Evolutionary conservation across 1,140 invertebrate species (phyloP).

Genomic region (Tribolium castaneum): DNA sequence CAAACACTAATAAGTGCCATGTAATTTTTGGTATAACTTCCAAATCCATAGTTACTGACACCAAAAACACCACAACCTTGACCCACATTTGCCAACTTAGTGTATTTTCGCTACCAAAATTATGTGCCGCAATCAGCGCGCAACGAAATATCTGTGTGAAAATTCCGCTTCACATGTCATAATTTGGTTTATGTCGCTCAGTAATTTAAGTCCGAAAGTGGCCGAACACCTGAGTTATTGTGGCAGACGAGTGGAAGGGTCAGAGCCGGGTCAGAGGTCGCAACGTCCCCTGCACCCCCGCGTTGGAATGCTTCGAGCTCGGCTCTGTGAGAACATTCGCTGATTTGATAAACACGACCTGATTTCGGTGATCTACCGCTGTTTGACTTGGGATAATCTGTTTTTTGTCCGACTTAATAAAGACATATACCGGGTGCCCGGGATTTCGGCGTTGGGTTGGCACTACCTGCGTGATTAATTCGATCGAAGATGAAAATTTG

Average conservation of each 20-base stretch:
- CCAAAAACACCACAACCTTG: too few species aligned
- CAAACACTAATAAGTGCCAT: too few species aligned
- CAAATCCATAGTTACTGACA: too few species aligned
- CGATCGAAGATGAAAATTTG: conserved; percentile 10
- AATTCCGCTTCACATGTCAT: not conserved
- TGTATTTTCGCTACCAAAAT: too few species aligned
- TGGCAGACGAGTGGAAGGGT: conserved; percentile 23
- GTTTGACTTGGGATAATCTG: conserved; percentile 53
- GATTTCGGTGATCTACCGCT: conserved; percentile 47
- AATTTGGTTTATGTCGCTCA: not conserved
- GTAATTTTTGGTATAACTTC: too few species aligned
- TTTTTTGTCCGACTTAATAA: conserved; percentile 53
- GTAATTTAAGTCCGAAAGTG: not conserved
- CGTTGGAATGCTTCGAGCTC: conserved; percentile 1
- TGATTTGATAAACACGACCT: conserved; percentile 10
- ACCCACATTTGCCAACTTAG: too few species aligned
- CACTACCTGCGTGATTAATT: conserved; percentile 13
- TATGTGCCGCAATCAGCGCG: too few species aligned
- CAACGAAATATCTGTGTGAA: too few species aligned
- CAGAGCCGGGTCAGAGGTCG: conserved; percentile 32
- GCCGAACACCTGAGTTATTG: conserved; percentile 15
- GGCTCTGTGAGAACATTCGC: conserved; percentile 37
- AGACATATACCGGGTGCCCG: conserved; percentile 45
- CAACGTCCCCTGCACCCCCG: conserved; percentile 14
- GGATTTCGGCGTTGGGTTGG: not conserved